Conservation (phyloP, 2,113 vertebrate genomes). For the Alosa alosa region DNA sequence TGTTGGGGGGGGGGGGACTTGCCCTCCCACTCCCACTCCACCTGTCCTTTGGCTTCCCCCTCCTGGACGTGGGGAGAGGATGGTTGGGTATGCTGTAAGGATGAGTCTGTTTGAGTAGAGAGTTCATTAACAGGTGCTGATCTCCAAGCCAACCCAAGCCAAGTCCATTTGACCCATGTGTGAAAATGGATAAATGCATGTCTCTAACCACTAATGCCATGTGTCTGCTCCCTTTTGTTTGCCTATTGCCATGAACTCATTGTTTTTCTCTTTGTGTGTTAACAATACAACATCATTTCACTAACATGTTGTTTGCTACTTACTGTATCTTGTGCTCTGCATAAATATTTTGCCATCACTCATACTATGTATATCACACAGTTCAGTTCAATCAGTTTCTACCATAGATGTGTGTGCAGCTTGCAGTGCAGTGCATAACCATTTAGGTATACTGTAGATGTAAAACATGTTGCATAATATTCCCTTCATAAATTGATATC, state of each 20-base stretch:
- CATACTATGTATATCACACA: background rate
- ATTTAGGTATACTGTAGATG: background rate
- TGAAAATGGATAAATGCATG: constrained; percentile 65
- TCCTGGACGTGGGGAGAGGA: background rate
- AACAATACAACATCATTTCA: background rate
- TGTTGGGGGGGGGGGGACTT: background rate
- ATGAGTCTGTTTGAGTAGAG: background rate
- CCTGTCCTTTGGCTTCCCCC: background rate
- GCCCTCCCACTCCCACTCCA: background rate
- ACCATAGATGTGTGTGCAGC: background rate
- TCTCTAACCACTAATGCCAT: constrained; percentile 52
- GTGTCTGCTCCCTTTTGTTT: background rate
- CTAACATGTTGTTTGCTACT: constrained; percentile 17
- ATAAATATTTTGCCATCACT: background rate
- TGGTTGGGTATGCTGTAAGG: background rate
- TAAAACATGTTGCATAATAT: background rate
- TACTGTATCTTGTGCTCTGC: background rate
- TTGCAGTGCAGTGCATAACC: background rate
- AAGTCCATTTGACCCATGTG: constrained; percentile 46
- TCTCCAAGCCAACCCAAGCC: constrained; percentile 41
- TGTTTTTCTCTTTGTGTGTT: background rate
- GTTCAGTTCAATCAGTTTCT: background rate
- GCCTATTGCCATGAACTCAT: background rate
- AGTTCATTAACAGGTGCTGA: constrained; percentile 32
- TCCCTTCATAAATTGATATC: background rate